Evolutionary conservation across 2,797 vertebrate species (phyloP), one percentile per base, ranked within the genome.

Genomic region (Phoebastria nigripes): DNA sequence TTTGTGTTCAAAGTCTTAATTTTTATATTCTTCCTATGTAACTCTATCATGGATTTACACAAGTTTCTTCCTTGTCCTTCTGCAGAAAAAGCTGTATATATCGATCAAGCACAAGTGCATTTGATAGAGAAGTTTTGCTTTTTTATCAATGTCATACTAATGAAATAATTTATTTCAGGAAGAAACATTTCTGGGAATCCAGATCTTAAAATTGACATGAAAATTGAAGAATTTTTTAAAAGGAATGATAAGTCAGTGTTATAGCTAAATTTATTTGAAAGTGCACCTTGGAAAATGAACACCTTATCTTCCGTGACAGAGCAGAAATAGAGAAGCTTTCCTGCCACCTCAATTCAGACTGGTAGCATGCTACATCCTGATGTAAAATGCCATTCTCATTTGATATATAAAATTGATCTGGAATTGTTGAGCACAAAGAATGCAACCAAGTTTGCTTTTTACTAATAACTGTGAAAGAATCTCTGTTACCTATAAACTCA

Each of bases 401-500:
- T 91, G 15, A 70, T 17, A 56, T 7, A 31, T 61, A 78, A 94
- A 95, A 94, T 33, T 76, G 63, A 67, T 55, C 35, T 85, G 33
- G 58, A 91, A 91, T 15, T 67, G 14, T 14, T 91, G 58, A 95
- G 54, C 59, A 72, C 17, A 71, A 94, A 90, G 8, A 81, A 89
- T 13, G 39, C 13, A 76, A 49, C 6, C 47, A 63, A 89, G 44
- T 76, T 92, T 89, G 41, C 17, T 91, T 96, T 90, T 89, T 80
- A 84, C 51, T 79, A 89, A 63, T 80, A 91, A 82, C 63, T 70
- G 47, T 82, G 73, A 96, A 90, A 89, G 39, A 82, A 90, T 26
- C 26, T 65, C 49, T 82, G 33, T 25, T 86, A 88, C 78, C 69
- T 90, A 70, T 93, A 94, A 91, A 83, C 15, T 90, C 56, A 93